Conservation (phyloP, 2,888 invertebrate genomes). For the Sarcophaga subvicina region DNA sequence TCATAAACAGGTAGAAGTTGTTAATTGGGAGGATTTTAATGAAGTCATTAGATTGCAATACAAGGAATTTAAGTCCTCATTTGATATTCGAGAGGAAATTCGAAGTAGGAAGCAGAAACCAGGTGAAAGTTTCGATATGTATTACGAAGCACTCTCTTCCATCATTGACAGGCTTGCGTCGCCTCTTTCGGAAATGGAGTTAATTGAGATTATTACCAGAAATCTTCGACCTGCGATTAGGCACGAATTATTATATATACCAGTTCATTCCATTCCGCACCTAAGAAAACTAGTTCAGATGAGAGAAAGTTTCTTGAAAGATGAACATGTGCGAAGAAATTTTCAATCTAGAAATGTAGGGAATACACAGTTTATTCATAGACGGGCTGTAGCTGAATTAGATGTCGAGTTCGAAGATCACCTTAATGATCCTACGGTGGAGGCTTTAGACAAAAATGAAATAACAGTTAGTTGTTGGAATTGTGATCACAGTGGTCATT, state of each 20-base stretch:
- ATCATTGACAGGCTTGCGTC: conserved; percentile 30
- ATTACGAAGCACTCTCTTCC: conserved; percentile 17
- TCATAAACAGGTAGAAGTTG: conserved; percentile 1
- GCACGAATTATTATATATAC: conserved; percentile 3
- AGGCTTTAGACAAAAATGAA: neutral
- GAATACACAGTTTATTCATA: neutral
- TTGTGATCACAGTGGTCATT: conserved; percentile 30
- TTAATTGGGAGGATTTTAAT: conserved; percentile 41
- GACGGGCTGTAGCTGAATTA: conserved; percentile 28
- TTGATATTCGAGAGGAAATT: conserved; percentile 47
- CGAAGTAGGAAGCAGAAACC: conserved; percentile 40
- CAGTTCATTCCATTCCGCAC: conserved; percentile 20
- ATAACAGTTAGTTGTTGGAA: conserved; percentile 19
- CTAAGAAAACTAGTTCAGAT: conserved; percentile 13
- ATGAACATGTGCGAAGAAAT: conserved; percentile 20
- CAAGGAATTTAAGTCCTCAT: conserved; percentile 36
- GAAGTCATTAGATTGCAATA: conserved; percentile 28
- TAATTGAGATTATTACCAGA: conserved; percentile 42
- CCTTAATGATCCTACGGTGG: neutral
- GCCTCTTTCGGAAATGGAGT: conserved; percentile 26
- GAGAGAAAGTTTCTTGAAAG: conserved; percentile 18
- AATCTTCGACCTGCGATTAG: conserved; percentile 1
- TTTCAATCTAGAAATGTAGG: neutral
- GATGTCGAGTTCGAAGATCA: neutral
- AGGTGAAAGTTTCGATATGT: conserved; percentile 31